A percentile compares a stretch with the other conserved stretches of the same genome.
phyloP scores from a whole-genome alignment of 2,888 invertebrate species.

The Bombyx huttoni region DNA sequence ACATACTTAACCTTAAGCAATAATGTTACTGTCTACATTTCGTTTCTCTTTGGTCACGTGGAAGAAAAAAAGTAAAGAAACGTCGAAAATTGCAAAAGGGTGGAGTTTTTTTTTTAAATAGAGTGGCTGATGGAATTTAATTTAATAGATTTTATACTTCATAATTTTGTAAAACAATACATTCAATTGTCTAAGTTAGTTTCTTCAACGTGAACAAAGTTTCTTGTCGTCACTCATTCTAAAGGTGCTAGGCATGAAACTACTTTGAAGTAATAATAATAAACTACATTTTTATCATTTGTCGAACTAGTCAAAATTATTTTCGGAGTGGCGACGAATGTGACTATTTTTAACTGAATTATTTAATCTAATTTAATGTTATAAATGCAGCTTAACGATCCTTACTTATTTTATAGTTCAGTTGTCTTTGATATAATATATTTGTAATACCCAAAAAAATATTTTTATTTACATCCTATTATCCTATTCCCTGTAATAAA shows the following conservation, averaged over 20 bases:
- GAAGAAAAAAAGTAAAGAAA: neutral
- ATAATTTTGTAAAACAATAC: neutral
- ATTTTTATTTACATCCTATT: conserved; percentile 4
- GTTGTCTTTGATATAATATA: conserved; percentile 65
- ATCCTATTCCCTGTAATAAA: too few relatives aligned
- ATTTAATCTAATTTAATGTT: conserved; percentile 31
- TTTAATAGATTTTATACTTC: too few relatives aligned
- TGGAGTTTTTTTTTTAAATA: too few relatives aligned
- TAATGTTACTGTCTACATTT: conserved; percentile 12
- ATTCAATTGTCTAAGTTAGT: neutral
- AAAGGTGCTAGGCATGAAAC: conserved; percentile 42
- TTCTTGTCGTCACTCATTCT: conserved; percentile 15
- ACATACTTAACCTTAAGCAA: conserved; percentile 23
- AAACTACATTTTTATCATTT: conserved; percentile 23
- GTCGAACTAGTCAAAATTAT: conserved; percentile 64
- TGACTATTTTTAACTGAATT: conserved; percentile 21
- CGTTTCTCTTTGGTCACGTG: conserved; percentile 4
- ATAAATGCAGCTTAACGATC: conserved; percentile 52
- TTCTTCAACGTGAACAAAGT: neutral
- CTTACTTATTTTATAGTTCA: conserved; percentile 54
- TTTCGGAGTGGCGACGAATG: conserved; percentile 35
- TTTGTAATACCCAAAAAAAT: conserved; percentile 59
- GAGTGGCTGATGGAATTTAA: too few relatives aligned
- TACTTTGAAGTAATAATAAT: conserved; percentile 4
- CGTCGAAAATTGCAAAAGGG: too few relatives aligned